phyloP scores from a whole-genome alignment of 2,797 vertebrate genomes.

The Momotus momota region DNA sequence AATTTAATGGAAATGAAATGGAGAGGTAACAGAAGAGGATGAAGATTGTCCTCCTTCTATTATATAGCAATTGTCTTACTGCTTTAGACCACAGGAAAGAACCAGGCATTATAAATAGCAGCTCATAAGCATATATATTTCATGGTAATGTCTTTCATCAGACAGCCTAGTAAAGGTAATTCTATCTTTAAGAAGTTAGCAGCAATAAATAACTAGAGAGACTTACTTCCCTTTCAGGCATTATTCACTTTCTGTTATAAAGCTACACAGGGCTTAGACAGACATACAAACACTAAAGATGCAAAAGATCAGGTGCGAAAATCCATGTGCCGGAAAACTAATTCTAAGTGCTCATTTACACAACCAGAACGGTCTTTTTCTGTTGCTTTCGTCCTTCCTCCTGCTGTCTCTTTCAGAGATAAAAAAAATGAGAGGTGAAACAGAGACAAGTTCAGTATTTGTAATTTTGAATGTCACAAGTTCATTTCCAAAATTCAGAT shows the following conservation, averaged over 20 bases:
- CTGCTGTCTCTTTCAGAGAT: neutral
- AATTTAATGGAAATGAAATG: neutral
- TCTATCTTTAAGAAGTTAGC: neutral
- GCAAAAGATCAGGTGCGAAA: neutral
- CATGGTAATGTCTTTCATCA: neutral
- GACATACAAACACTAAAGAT: slow-evolving; percentile 21
- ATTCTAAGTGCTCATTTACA: neutral
- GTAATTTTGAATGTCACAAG: neutral
- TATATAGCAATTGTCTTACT: neutral
- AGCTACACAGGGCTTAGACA: neutral
- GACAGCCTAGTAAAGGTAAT: neutral
- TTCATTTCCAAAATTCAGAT: slow-evolving; percentile 50
- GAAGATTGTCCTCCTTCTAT: neutral
- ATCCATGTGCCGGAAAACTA: neutral
- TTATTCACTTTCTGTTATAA: neutral
- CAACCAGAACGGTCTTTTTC: neutral
- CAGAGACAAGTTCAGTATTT: slow-evolving; percentile 4
- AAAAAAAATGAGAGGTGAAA: neutral
- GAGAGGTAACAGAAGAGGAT: neutral
- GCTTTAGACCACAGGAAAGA: neutral
- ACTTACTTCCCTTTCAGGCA: slow-evolving; percentile 3
- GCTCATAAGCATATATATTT: neutral
- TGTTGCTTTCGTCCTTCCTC: neutral
- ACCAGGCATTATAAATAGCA: neutral
- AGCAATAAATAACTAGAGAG: slow-evolving; percentile 3